phyloP scores from a whole-genome alignment of 2,113 vertebrate genomes.

The Rhinopomastus cyanomelas region DNA sequence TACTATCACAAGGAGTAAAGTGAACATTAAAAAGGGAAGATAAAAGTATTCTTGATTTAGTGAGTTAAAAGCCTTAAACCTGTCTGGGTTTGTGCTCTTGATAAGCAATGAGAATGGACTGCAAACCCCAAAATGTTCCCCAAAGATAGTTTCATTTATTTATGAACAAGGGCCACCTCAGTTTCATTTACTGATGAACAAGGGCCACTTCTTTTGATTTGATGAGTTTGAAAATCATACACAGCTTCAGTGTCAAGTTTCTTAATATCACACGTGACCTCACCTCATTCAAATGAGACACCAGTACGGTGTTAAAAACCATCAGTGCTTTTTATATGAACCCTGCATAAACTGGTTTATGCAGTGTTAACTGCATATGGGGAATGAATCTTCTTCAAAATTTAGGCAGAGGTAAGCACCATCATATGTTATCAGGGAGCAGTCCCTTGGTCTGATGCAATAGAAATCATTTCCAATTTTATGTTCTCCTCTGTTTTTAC shows the following conservation, averaged over 20 bases:
- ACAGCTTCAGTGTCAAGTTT: background rate
- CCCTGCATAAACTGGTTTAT: background rate
- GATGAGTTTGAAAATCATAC: background rate
- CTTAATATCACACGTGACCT: background rate
- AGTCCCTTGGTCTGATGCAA: background rate
- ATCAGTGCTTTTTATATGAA: background rate
- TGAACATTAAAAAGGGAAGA: background rate
- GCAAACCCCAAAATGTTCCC: background rate
- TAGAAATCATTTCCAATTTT: background rate
- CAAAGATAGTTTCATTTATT: background rate
- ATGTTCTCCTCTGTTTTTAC: background rate
- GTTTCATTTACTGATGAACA: background rate
- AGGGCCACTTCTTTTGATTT: rapidly evolving
- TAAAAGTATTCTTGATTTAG: background rate
- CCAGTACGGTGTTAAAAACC: background rate
- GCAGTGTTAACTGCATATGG: background rate
- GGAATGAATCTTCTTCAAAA: background rate
- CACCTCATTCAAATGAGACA: background rate
- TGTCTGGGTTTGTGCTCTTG: background rate
- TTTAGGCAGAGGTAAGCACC: background rate
- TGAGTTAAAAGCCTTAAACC: background rate
- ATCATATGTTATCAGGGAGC: background rate
- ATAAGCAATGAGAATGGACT: background rate
- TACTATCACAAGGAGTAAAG: background rate
- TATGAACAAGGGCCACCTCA: background rate